These are phyloP conservation scores for Scomber colias DNA, from an alignment of 2,113 vertebrate genomes.

Conservation along the genomic window DNA sequence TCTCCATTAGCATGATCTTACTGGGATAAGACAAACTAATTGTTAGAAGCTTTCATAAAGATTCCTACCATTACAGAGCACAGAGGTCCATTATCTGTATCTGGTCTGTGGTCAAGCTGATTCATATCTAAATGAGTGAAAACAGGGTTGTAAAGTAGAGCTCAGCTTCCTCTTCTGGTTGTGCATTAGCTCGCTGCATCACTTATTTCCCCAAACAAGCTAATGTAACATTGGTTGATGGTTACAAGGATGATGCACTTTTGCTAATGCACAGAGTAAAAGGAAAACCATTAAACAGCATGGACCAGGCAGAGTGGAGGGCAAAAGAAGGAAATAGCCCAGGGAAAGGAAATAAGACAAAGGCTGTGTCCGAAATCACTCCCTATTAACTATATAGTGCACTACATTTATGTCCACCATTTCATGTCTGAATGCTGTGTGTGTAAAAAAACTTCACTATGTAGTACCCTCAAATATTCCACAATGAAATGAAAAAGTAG, in stretches of 20 bases:
- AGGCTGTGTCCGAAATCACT: neutral
- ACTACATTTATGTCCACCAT: too few species aligned
- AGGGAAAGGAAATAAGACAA: neutral
- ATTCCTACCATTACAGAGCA: slow-evolving; percentile 2
- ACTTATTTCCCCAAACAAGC: slow-evolving; percentile 35
- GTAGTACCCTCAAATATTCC: too few species aligned
- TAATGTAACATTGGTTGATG: slow-evolving; percentile 50
- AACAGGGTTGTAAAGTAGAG: neutral
- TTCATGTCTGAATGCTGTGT: too few species aligned
- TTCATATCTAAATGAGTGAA: slow-evolving; percentile 28
- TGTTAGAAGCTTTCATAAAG: slow-evolving; percentile 11
- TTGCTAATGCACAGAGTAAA: slow-evolving; percentile 50
- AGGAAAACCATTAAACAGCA: slow-evolving; percentile 41
- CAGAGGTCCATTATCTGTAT: slow-evolving; percentile 30
- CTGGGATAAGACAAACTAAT: neutral
- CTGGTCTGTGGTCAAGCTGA: slow-evolving; percentile 9
- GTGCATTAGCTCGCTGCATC: slow-evolving; percentile 42
- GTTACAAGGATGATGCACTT: slow-evolving; percentile 26
- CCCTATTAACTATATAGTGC: too few species aligned
- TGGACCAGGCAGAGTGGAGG: neutral
- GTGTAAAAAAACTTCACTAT: too few species aligned
- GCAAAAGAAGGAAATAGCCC: neutral
- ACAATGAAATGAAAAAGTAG: too few species aligned
- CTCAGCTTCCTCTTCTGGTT: slow-evolving; percentile 33
- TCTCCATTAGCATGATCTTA: neutral